Evolutionary conservation across 2,113 vertebrate species (phyloP).

Genomic region (Rutilus rutilus): DNA sequence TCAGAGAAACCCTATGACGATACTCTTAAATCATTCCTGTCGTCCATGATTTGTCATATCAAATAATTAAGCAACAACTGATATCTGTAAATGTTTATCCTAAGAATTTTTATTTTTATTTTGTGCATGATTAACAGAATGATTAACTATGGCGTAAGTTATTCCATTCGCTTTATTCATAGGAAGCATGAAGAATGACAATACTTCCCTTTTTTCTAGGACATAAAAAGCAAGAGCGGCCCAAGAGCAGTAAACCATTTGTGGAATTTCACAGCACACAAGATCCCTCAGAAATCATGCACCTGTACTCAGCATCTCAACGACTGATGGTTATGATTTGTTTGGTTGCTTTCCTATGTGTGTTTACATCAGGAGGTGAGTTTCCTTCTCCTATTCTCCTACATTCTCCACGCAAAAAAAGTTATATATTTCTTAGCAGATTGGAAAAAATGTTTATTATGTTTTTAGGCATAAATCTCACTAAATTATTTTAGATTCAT

Average conservation of each 20-base stretch:
- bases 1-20: neutral
- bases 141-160: constrained; percentile 16
- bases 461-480: neutral
- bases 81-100: neutral
- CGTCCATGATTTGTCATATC: neutral
- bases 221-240: constrained; percentile 33
- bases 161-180: constrained; percentile 44
- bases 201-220: constrained; percentile 41
- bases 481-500: neutral
- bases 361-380: constrained; percentile 43
- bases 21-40: neutral
- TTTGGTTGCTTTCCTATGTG: neutral
- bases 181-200: neutral
- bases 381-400: neutral
- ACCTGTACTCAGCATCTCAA: neutral
- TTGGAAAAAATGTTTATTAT: neutral
- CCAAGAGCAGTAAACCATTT: neutral
- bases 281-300: constrained; percentile 34
- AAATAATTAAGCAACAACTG: neutral
- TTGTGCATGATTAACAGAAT: neutral
- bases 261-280: neutral
- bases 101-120: too few relatives aligned
- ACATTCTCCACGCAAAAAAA: neutral
- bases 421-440: neutral
- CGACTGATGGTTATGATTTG: neutral